Evolutionary conservation across 2,113 vertebrate species (phyloP).

Genomic region (Oxyura jamaicensis): DNA sequence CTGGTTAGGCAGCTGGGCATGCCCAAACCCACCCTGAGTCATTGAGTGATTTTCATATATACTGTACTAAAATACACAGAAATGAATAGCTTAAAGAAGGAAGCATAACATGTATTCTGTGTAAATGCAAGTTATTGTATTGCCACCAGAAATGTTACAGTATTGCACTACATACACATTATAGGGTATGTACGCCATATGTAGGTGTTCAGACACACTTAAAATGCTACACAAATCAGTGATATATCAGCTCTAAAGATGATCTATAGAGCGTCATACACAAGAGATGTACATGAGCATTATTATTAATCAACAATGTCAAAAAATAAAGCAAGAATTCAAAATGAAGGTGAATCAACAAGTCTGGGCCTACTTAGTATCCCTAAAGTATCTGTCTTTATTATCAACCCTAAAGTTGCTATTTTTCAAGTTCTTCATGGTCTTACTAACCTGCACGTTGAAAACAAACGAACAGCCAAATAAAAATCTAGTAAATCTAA

Average conservation of each 20-base stretch:
- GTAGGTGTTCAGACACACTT: background rate
- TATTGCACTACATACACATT: background rate
- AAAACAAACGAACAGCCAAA: background rate
- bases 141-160: background rate
- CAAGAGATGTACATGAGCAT: background rate
- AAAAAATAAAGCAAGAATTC: background rate
- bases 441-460: background rate
- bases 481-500: no score
- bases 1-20: background rate
- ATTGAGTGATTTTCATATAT: fast-evolving
- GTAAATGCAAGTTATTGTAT: background rate
- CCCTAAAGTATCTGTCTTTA: background rate
- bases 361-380: background rate
- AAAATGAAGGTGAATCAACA: background rate
- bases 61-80: background rate
- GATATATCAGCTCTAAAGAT: background rate
- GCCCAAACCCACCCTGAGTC: background rate
- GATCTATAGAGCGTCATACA: background rate
- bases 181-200: background rate
- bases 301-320: background rate
- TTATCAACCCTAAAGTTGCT: background rate
- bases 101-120: background rate
- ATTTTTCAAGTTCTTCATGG: background rate
- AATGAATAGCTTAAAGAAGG: background rate
- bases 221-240: background rate